Conservation (phyloP, 2,113 vertebrate genomes). For the Jaculus jaculus region DNA sequence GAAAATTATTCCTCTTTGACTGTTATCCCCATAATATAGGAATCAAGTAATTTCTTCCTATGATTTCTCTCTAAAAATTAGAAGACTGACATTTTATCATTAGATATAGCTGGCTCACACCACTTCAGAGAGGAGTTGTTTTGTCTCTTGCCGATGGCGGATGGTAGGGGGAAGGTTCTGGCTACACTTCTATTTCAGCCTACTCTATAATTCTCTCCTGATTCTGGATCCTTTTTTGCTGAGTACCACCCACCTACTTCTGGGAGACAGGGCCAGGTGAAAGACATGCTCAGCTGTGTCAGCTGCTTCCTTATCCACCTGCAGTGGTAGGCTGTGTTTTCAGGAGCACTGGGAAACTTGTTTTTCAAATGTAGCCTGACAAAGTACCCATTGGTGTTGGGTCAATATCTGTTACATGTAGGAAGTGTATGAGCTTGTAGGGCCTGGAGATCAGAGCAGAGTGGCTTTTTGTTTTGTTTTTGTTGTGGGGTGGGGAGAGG, state of each 20-base stretch:
- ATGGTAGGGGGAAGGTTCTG: slow-evolving; percentile 58
- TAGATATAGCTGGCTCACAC: slow-evolving; percentile 57
- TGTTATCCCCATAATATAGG: background rate
- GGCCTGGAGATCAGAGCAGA: background rate
- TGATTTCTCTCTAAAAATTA: slow-evolving; percentile 66
- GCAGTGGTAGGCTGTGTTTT: background rate
- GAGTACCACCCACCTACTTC: slow-evolving; percentile 78
- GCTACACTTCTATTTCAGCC: slow-evolving; percentile 78
- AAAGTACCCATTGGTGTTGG: background rate
- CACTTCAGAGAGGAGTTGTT: slow-evolving; percentile 66
- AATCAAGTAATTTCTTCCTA: background rate
- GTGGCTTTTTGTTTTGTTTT: background rate
- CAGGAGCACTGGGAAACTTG: background rate
- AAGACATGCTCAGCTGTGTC: slow-evolving; percentile 39
- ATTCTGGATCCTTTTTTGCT: slow-evolving; percentile 68
- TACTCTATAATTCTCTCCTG: slow-evolving; percentile 69
- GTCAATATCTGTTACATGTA: background rate
- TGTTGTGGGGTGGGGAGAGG: too few relatives aligned
- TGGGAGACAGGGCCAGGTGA: slow-evolving; percentile 72
- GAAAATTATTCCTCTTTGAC: background rate
- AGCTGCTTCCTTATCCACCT: slow-evolving; percentile 22
- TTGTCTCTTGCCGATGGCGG: slow-evolving; percentile 65
- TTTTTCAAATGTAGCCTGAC: slow-evolving; percentile 15
- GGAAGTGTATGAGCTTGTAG: background rate
- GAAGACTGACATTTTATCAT: slow-evolving; percentile 58